Evolutionary conservation across 2,888 invertebrate genomes (phyloP).

Genomic region (Adelognathus sp.): DNA sequence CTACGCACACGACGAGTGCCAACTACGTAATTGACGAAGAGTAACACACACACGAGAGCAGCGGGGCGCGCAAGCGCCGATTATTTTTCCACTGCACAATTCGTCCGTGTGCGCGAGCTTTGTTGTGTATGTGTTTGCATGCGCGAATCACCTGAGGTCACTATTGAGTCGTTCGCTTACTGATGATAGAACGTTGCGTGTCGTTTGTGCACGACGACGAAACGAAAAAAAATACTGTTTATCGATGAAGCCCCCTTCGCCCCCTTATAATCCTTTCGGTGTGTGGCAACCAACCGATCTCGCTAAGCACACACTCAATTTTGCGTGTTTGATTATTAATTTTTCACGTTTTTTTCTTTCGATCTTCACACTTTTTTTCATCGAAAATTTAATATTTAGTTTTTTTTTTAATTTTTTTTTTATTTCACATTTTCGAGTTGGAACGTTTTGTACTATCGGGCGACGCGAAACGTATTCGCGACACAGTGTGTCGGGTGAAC

Average conservation of each 20-base stretch:
- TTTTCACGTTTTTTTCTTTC: no score
- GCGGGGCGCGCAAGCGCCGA: conserved; percentile 68
- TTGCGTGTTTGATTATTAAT: no score
- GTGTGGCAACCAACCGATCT: no score
- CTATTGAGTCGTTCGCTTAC: background rate
- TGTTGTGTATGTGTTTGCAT: background rate
- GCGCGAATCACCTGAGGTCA: background rate
- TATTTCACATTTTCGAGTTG: no score
- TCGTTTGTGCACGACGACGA: conserved; percentile 18
- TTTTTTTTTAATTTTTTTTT: no score
- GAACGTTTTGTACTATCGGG: no score
- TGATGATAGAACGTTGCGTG: background rate
- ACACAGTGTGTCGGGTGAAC: background rate
- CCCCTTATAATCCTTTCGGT: no score
- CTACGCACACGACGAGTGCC: conserved; percentile 38
- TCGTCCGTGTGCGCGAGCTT: background rate
- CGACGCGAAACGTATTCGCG: conserved; percentile 18
- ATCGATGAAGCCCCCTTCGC: no score
- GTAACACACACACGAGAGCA: background rate
- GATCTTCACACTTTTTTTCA: no score
- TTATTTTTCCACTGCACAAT: background rate
- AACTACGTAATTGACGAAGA: background rate
- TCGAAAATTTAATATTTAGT: no score
- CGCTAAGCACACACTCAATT: no score
- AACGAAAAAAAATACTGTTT: background rate